Evolutionary conservation across 2,113 vertebrate genomes (phyloP).

Genomic region (Centropristis striata): DNA sequence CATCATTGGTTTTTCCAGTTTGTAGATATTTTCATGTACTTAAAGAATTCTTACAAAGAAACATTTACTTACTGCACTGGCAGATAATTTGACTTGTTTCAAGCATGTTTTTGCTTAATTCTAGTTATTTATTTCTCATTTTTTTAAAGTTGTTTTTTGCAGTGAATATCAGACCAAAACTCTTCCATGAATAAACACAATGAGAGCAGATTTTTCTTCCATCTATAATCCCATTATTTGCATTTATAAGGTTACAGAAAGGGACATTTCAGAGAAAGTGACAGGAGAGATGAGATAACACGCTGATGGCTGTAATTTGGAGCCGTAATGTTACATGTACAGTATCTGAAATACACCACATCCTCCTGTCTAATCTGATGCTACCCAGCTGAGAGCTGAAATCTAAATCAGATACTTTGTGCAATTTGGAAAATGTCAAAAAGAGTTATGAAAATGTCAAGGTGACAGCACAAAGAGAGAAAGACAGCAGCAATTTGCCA

Average conservation of each 20-base stretch:
- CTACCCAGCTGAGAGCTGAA: conserved; percentile 13
- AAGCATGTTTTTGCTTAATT: no score
- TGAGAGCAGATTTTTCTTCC: background rate
- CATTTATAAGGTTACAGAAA: conserved; percentile 26
- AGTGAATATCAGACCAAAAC: conserved; percentile 32
- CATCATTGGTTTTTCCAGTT: no score
- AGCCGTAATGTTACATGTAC: conserved; percentile 12
- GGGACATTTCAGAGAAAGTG: conserved; percentile 7
- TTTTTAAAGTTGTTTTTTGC: no score
- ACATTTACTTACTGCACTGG: no score
- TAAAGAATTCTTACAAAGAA: no score
- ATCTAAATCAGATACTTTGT: conserved; percentile 40
- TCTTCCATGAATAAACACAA: conserved; percentile 12
- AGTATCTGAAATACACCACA: conserved; percentile 19
- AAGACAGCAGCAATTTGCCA: conserved; percentile 28
- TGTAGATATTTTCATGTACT: no score
- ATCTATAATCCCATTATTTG: conserved; percentile 4
- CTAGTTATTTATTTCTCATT: no score
- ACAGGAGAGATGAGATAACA: conserved; percentile 30
- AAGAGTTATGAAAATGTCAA: conserved; percentile 62
- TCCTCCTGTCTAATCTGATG: conserved; percentile 9
- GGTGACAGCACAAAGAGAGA: conserved; percentile 28
- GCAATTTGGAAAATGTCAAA: conserved; percentile 63
- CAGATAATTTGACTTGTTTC: no score
- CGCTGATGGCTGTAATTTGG: background rate